A percentile compares a stretch with the other conserved stretches of the same genome.
phyloP scores from a whole-genome alignment of 2,888 invertebrate genomes.

The Lasioglossum pauxillum region DNA sequence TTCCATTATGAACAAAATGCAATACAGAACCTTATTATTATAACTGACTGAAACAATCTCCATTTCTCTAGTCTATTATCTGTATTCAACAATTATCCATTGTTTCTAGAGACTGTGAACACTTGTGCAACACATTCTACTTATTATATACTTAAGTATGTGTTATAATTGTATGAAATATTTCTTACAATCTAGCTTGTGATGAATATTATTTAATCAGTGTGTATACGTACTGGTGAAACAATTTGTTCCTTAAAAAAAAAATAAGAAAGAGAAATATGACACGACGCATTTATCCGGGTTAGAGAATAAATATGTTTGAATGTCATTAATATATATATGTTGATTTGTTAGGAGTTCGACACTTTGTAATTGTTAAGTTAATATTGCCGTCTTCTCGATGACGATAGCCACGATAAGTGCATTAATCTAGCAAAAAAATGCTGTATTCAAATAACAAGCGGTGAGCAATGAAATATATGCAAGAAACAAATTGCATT shows the following conservation, averaged over 20 bases:
- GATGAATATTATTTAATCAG: slow-evolving; percentile 42
- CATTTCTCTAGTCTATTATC: slow-evolving; percentile 48
- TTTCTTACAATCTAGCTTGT: slow-evolving; percentile 40
- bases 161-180: slow-evolving; percentile 45
- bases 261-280: slow-evolving; percentile 24
- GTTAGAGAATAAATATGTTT: slow-evolving; percentile 11
- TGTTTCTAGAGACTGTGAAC: slow-evolving; percentile 45
- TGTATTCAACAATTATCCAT: slow-evolving; percentile 30
- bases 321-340: slow-evolving; percentile 12
- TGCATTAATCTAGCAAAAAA: slow-evolving; percentile 39
- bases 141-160: slow-evolving; percentile 33
- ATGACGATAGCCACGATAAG: slow-evolving; percentile 38
- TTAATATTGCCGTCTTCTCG: slow-evolving; percentile 27
- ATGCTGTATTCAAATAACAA: slow-evolving; percentile 28
- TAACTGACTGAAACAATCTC: slow-evolving; percentile 31
- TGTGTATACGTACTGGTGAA: slow-evolving; percentile 26
- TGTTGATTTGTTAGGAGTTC: not conserved
- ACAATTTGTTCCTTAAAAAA: slow-evolving; percentile 36
- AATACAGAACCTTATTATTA: slow-evolving; percentile 20
- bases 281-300: slow-evolving; percentile 32
- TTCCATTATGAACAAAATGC: not conserved
- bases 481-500: slow-evolving; percentile 31
- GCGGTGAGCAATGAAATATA: slow-evolving; percentile 38
- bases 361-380: slow-evolving; percentile 20
- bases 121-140: slow-evolving; percentile 45